Base-by-base conservation (phyloP, 2,888 invertebrate species). In the Cephus nigrinus region DNA sequence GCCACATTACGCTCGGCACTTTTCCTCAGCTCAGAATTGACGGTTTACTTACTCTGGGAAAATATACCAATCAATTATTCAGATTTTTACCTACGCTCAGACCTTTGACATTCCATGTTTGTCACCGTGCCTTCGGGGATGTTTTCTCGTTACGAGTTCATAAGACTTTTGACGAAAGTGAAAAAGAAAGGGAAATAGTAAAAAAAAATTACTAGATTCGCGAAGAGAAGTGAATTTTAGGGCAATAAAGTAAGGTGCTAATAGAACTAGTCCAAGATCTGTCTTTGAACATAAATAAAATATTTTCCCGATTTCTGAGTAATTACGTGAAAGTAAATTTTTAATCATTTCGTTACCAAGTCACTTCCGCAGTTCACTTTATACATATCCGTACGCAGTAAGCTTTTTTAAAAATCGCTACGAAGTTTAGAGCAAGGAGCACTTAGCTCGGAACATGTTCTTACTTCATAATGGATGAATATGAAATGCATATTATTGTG, bases 1-100 rank as follows among this genome's bases (percentile, higher is more conserved):
- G 36, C 36, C 12, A 36, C 74, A 36, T 34, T 73, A 75, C 73
- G 40, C 72, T 11, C 75, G 68, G 69, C 77, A 40, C 72, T 73
- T 72, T 75, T 74, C 40, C 36, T 72, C 74, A 32, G 34, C 34
- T 40, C 32, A n/a, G 1, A 15, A 12, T 69, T 69, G n/a, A 31
- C 30, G 30, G 69, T n/a, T 69, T 69, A 15, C 69, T 69, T 30
- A 5, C 30, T 69, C 31, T 74, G 75, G 80, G 80, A 80, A 80
- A 83, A 82, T 81, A 79, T 80, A 80, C 74, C 76, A 84, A 84
- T 86, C 84, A 82, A 81, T 86, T 86, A 85, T 83, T 84, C 81
- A 82, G 74, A 84, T 84, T 77, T 69, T 23, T 76, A 69, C 36
- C 69, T 40, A 40, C 15, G 40, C 15, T 15, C 40, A 40, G 40